Conservation (phyloP, 2,888 invertebrate species). For the Drosophila koepferae region DNA sequence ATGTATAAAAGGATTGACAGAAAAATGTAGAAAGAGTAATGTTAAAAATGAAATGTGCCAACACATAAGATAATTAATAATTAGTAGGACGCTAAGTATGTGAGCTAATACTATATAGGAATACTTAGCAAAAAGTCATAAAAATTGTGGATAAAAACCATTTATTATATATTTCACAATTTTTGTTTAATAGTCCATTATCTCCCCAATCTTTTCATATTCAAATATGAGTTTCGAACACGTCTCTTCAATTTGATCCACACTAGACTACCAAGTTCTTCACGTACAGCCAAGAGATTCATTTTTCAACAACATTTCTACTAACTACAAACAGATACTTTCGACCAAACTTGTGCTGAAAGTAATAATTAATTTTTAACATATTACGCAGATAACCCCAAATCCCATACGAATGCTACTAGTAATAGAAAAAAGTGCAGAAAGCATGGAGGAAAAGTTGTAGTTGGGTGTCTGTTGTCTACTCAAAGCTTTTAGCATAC, state of each 20-base stretch:
- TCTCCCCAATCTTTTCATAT: not conserved
- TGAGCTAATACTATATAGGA: not conserved
- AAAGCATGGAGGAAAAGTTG: not conserved
- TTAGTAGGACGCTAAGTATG: not conserved
- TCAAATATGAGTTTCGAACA: not conserved
- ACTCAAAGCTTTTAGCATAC: slow-evolving; percentile 71
- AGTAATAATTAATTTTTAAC: slow-evolving; percentile 50
- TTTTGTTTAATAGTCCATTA: not conserved
- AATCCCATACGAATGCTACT: not conserved
- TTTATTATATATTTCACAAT: no score
- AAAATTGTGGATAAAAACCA: no score
- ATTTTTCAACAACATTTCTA: slow-evolving; percentile 8
- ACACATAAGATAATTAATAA: not conserved
- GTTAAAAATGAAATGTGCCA: no score
- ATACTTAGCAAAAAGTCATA: no score
- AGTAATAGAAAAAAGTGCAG: slow-evolving; percentile 10
- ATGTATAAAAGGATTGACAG: not conserved
- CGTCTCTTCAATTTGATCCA: not conserved
- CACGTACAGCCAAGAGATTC: not conserved
- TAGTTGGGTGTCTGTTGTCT: not conserved
- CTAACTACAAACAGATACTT: not conserved
- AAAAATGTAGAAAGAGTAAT: not conserved
- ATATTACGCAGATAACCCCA: slow-evolving; percentile 7
- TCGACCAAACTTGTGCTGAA: not conserved
- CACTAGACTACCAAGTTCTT: not conserved